A percentile compares a stretch with the other conserved stretches of the same genome.
phyloP scores from a whole-genome alignment of 2,113 vertebrate genomes.

The Heptranchias perlo region DNA sequence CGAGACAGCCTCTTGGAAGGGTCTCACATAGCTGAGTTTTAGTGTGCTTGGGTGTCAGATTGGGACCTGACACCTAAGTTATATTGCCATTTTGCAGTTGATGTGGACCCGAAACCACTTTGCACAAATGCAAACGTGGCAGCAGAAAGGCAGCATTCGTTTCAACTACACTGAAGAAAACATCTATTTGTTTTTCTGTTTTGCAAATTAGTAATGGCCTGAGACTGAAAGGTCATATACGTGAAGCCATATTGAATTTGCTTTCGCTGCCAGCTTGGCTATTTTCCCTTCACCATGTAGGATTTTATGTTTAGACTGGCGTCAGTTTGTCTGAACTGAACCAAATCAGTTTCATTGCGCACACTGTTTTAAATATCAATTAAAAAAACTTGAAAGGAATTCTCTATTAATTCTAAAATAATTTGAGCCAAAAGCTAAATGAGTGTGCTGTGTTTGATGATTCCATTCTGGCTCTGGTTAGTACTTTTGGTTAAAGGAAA shows the following conservation, averaged over 20 bases:
- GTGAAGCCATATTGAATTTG: conserved; percentile 29
- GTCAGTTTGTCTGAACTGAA: conserved; percentile 32
- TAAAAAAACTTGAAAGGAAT: conserved; percentile 32
- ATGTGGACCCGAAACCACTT: neutral
- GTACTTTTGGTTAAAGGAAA: conserved; percentile 13
- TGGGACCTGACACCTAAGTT: neutral
- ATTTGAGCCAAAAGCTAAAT: conserved; percentile 23
- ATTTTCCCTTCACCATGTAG: conserved; percentile 34
- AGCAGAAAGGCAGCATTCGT: neutral
- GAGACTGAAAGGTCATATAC: conserved; percentile 13
- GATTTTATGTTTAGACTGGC: conserved; percentile 28
- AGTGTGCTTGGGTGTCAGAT: neutral
- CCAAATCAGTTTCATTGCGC: conserved; percentile 3
- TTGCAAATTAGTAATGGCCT: neutral
- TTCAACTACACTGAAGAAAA: neutral
- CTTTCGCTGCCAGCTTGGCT: conserved; percentile 26
- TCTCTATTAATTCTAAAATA: conserved; percentile 35
- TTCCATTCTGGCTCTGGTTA: conserved; percentile 11
- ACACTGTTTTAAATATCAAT: conserved; percentile 35
- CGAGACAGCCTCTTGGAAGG: neutral
- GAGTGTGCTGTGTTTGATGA: conserved; percentile 15
- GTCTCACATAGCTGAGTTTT: neutral
- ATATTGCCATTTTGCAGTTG: neutral
- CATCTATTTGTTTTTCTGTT: conserved; percentile 21
- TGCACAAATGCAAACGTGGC: neutral